These are phyloP conservation scores for Scomberomorus guttatus DNA, from an alignment of 2,797 vertebrate species.

Conservation along the genomic window DNA sequence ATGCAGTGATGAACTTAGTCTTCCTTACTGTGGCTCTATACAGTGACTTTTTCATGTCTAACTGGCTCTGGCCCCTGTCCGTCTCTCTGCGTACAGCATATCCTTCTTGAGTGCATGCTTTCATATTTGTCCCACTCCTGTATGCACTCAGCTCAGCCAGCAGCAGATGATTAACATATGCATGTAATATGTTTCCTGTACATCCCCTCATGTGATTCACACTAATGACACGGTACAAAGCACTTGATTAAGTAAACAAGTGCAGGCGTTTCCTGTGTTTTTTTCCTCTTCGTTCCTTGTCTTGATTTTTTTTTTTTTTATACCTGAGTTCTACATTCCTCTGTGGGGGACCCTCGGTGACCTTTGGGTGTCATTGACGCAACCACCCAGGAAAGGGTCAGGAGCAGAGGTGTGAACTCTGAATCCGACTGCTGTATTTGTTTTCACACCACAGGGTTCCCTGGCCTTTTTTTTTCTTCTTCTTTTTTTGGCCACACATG, in stretches of 20 bases:
- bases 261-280: constrained; percentile 5
- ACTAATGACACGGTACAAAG: constrained; percentile 28
- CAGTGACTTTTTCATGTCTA: constrained; percentile 25
- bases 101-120: constrained; percentile 28
- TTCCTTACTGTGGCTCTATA: not conserved
- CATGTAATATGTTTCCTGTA: constrained; percentile 38
- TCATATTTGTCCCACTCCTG: constrained; percentile 41
- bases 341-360: constrained; percentile 43
- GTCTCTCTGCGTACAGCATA: constrained; percentile 22
- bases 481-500: constrained; percentile 48
- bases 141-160: constrained; percentile 10
- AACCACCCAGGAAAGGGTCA: constrained; percentile 52
- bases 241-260: constrained; percentile 31
- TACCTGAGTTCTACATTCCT: constrained; percentile 71
- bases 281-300: not conserved
- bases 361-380: constrained; percentile 74
- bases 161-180: constrained; percentile 62
- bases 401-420: constrained; percentile 62
- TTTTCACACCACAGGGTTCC: constrained; percentile 58
- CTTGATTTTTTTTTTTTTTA: constrained; percentile 27
- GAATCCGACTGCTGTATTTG: constrained; percentile 60
- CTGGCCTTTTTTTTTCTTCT: not conserved
- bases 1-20: constrained; percentile 5
- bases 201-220: constrained; percentile 26
- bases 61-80: constrained; percentile 21